Base-by-base conservation (phyloP, 2,888 invertebrate species). In the Xanthia togata region DNA sequence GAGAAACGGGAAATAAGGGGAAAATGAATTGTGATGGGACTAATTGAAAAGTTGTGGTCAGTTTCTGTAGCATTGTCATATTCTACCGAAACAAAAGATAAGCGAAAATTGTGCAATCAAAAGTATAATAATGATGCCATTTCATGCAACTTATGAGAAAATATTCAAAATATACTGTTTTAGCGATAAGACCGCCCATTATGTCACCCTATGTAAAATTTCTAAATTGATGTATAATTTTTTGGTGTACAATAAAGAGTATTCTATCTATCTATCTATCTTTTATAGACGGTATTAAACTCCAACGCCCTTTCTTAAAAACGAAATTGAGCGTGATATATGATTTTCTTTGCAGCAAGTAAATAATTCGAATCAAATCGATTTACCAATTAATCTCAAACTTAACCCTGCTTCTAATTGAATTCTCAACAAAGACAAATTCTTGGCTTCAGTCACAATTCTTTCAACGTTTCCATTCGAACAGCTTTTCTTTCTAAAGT, bases 401-500 rank as follows among this genome's bases (percentile, higher is more conserved):
- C 71, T 84, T 80, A 72, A 81, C 71, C 73, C 41, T 65, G 75
- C 60, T 74, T 79, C 79, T 79, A 67, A 84, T 85, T 81, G 64
- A 84, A 83, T 78, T 38, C 57, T 69, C 55, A 74, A 83, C 85
- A 83, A 77, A 87, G 74, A 59, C 76, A 82, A 84, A 74, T 81
- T 71, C 71, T 64, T n/a, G 14, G 59, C 44, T 76, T 84, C 78
- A 81, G 76, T 81, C 70, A 72, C 76, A 78, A 72, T 89, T 88
- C 87, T 88, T 91, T 86, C 88, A 90, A 90, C 90, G 90, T 90
- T 92, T 91, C 89, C 89, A 89, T 85, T 89, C 78, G 87, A 91
- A 93, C 90, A 90, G 91, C 90, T 90, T 91, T 93, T 91, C 91
- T 91, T 91, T 86, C 87, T 89, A 93, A 94, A 93, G 93, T 94